Conservation (phyloP, 2,888 invertebrate species). For the Nomada ferruginata region DNA sequence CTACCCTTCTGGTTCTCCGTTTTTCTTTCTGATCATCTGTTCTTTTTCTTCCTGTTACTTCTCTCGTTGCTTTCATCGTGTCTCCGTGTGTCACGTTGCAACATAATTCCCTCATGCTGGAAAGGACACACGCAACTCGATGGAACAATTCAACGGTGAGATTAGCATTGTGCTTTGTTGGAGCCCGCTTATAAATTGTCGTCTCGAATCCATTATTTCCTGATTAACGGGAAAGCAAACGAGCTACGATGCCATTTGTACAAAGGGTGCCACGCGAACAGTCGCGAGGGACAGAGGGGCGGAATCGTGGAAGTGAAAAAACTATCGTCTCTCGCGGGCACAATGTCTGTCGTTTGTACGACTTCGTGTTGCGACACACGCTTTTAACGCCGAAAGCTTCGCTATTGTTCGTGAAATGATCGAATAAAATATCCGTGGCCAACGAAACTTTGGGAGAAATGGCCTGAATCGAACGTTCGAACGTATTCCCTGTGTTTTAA, state of each 20-base stretch:
- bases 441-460: constrained; percentile 5
- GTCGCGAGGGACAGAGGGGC: neutral
- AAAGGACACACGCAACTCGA: constrained; percentile 21
- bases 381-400: constrained; percentile 28
- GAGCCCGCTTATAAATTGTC: constrained; percentile 42
- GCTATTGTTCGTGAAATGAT: constrained; percentile 11
- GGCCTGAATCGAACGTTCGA: neutral
- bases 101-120: constrained; percentile 6
- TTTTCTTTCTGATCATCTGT: neutral
- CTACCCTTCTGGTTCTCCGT: too few species aligned
- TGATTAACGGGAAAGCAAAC: constrained; percentile 47
- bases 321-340: constrained; percentile 16
- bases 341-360: constrained; percentile 29
- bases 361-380: constrained; percentile 22
- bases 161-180: constrained; percentile 49
- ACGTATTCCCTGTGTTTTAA: neutral
- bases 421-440: constrained; percentile 27
- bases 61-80: neutral
- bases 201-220: constrained; percentile 41
- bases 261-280: constrained; percentile 20
- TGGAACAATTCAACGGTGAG: constrained; percentile 34
- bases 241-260: neutral
- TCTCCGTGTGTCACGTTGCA: neutral
- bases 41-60: neutral
- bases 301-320: constrained; percentile 30